These are phyloP conservation scores for Lasioglossum zephyrum DNA, from an alignment of 2,888 invertebrate species.

Conservation along the genomic window DNA sequence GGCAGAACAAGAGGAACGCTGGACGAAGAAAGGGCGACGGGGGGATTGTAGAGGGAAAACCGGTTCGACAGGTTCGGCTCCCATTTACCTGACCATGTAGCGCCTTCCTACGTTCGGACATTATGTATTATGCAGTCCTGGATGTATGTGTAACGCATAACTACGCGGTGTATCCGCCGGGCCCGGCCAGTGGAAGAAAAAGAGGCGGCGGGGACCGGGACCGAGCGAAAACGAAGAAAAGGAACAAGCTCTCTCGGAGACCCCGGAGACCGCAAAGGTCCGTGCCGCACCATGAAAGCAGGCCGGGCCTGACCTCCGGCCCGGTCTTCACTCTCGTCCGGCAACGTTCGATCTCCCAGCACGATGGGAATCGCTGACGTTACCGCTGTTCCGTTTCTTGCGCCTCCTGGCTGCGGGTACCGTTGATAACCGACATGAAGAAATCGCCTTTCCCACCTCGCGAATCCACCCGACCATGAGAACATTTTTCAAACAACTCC, in stretches of 20 bases:
- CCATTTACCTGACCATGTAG: slow-evolving; percentile 81
- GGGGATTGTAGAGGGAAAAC: slow-evolving; percentile 72
- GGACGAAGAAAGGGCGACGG: background rate
- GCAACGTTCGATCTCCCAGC: slow-evolving; percentile 31
- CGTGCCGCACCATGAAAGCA: slow-evolving; percentile 73
- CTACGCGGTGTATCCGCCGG: slow-evolving; percentile 76
- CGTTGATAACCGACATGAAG: background rate
- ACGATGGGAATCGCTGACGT: slow-evolving; percentile 37
- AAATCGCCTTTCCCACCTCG: background rate
- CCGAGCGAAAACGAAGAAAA: slow-evolving; percentile 45
- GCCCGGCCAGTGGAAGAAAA: slow-evolving; percentile 44
- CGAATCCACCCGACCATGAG: background rate
- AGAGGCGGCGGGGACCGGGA: slow-evolving; percentile 35
- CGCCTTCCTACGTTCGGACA: slow-evolving; percentile 75
- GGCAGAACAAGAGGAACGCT: slow-evolving; percentile 42
- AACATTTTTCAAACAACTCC: background rate
- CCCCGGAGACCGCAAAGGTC: slow-evolving; percentile 57
- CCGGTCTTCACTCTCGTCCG: slow-evolving; percentile 75
- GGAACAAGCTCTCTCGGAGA: slow-evolving; percentile 18
- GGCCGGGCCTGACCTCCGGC: slow-evolving; percentile 73
- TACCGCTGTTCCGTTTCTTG: slow-evolving; percentile 16
- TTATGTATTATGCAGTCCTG: slow-evolving; percentile 75
- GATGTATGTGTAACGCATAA: slow-evolving; percentile 80
- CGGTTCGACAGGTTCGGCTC: slow-evolving; percentile 82
- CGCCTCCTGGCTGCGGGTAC: background rate